Conservation (phyloP, 1,140 invertebrate genomes). For the Planococcus citri region DNA sequence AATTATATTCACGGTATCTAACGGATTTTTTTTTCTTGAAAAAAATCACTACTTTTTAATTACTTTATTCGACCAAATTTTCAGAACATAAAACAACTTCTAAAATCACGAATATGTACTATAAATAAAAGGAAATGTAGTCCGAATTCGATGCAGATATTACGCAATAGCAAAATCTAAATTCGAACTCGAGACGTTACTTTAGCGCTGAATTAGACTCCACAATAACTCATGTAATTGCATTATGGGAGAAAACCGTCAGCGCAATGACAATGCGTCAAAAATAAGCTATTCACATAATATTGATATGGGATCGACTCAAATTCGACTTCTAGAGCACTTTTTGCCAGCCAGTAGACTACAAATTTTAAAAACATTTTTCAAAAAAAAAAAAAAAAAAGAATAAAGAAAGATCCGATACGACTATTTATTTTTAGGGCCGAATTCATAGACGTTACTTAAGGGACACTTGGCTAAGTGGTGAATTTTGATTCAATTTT, state of each 20-base stretch:
- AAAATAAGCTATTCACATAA: neutral
- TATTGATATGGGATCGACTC: neutral
- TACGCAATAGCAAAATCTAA: neutral
- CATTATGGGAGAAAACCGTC: constrained; percentile 7
- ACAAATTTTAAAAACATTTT: too few species aligned
- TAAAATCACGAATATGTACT: constrained; percentile 29
- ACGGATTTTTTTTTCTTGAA: too few species aligned
- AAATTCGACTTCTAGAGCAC: too few species aligned
- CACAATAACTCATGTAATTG: neutral
- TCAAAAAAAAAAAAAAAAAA: too few species aligned
- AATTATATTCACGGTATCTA: neutral
- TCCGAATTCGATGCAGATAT: neutral
- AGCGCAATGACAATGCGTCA: neutral
- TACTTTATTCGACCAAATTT: too few species aligned
- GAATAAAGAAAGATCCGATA: too few species aligned
- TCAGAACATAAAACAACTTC: constrained; percentile 36
- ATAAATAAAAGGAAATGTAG: neutral
- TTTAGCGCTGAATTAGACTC: constrained; percentile 12
- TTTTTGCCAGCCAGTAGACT: too few species aligned
- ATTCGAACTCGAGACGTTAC: neutral
- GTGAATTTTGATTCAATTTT: too few species aligned
- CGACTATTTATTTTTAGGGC: too few species aligned
- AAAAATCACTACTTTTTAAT: too few species aligned
- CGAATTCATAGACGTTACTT: too few species aligned
- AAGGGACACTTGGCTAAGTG: too few species aligned